Base-by-base conservation (phyloP, 2,797 vertebrate genomes). In the Podargus strigoides region DNA sequence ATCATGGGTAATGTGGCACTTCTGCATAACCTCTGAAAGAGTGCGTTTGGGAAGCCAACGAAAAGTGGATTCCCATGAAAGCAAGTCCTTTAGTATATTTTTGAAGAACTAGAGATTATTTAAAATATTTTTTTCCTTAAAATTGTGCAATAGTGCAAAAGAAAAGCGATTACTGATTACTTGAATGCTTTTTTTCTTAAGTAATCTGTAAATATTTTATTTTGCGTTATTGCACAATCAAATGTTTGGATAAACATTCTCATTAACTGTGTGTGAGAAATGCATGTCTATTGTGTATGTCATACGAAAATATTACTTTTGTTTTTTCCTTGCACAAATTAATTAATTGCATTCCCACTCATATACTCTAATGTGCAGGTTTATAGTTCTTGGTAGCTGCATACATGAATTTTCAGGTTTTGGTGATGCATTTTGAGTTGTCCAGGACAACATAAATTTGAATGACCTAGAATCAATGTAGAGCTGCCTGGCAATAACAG, bases 401-500 rank as follows among this genome's bases (percentile, higher is more conserved):
- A 89, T 41, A 62, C 8, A 44, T 34, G 26, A 81, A 60, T 64
- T 82, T 74, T 69, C 73, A 64, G 44, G 5, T 94, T 94, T 75
- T 94, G 32, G 68, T 87, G 59, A 84, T 88, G n/a, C 24, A 18
- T 37, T 76, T 94, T 49, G 49, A 41, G 67, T 79, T 87, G 72
- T 90, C 62, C 26, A 27, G 66, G 69, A 46, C 64, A 77, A 52
- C 68, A 78, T 47, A 85, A 66, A 88, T 87, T 72, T 34, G 36
- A 79, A 74, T 82, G 72, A 89, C 52, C 73, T 83, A 73, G 72
- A 89, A 85, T 94, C 92, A 91, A 21, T 69, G 41, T 26, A 92
- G 69, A 89, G 39, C 68, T 94, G n/a, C 55, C 47, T 85, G 67
- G 89, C 62, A 91, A 70, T 49, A 77, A 58, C 87, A 91, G 76